Base-by-base conservation (phyloP, 2,797 vertebrate species). In the Sandelia bainsii region DNA sequence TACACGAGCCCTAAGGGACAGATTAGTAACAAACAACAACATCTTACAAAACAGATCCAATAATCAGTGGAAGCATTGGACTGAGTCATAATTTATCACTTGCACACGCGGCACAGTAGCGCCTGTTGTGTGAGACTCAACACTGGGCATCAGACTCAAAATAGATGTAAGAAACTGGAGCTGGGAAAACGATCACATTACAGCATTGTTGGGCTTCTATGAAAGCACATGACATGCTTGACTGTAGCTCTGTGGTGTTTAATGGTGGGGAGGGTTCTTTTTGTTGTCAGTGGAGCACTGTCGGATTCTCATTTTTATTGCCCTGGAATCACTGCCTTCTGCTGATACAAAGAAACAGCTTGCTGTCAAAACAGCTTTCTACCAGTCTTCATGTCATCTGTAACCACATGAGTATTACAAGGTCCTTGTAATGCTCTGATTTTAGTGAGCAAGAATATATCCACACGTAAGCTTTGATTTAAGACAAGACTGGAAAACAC, bases 11-110 rank as follows among this genome's bases (percentile, higher is more conserved):
- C 71, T 45, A 5, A 66, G 81, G 81, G 78, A 45, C 56, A 85
- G 78, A 84, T 84, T 87, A 85, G 84, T 80, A 59, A 60, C 66
- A 78, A 76, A 82, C 75, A 80, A 77, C 39, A 4, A 74, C 68
- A 73, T 79, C 29, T 70, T 40, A 56, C 68, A 65, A 86, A 83
- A 81, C 46, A 37, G 52, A 88, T 88, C 75, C 73, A 79, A 76
- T 57, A 61, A 82, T 80, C 84, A 72, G 74, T 23, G 8, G 66
- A 69, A 6, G 52, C 65, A 13, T 10, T 49, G 62, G 62, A 52
- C 54, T 68, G 66, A 82, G 82, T 75, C 81, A 80, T 82, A 65
- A 80, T 81, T 74, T 65, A 76, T 68, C 39, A 44, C 71, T 62
- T n/a, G 8, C 22, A 50, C 60, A 45, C 17, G 17, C 73, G 22